phyloP scores from a whole-genome alignment of 2,113 vertebrate species.

The Cynoglossus semilaevis region DNA sequence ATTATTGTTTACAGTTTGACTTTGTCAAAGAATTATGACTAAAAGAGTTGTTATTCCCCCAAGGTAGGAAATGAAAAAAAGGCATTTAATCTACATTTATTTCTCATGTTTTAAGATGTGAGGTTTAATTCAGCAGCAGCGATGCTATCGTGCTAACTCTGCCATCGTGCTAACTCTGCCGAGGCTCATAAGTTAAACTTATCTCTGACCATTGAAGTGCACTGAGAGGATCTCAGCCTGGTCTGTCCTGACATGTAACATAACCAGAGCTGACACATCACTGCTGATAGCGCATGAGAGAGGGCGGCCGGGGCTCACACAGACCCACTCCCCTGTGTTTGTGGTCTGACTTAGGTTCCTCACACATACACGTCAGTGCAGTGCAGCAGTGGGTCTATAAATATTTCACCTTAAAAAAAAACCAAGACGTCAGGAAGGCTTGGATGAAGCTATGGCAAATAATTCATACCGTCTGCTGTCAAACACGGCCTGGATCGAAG shows the following conservation, averaged over 20 bases:
- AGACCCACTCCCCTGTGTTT: conserved; percentile 52
- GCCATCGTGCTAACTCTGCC: conserved; percentile 43
- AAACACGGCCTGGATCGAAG: conserved; percentile 28
- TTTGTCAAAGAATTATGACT: too few species aligned
- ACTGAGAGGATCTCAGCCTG: conserved; percentile 28
- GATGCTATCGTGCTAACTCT: conserved; percentile 49
- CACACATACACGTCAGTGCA: conserved; percentile 44
- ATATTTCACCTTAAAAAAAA: conserved; percentile 62
- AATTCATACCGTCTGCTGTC: conserved; percentile 68
- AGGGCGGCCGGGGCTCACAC: conserved; percentile 45
- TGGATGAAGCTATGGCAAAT: conserved; percentile 53
- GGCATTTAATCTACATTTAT: too few species aligned
- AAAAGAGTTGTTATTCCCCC: too few species aligned
- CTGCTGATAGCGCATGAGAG: conserved; percentile 60
- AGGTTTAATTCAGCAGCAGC: conserved; percentile 32
- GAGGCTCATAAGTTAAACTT: conserved; percentile 46
- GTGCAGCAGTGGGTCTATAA: conserved; percentile 44
- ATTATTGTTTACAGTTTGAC: too few species aligned
- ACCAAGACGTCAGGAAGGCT: conserved; percentile 48
- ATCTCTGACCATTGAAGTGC: conserved; percentile 59
- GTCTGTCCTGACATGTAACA: conserved; percentile 64
- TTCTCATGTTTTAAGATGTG: conserved; percentile 1
- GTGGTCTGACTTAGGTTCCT: conserved; percentile 58
- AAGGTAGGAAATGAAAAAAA: too few species aligned
- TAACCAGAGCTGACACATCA: conserved; percentile 61